A percentile compares a stretch with the other conserved stretches of the same genome.
Conservation (phyloP, 2,888 invertebrate species). For the Rutpela maculata region DNA sequence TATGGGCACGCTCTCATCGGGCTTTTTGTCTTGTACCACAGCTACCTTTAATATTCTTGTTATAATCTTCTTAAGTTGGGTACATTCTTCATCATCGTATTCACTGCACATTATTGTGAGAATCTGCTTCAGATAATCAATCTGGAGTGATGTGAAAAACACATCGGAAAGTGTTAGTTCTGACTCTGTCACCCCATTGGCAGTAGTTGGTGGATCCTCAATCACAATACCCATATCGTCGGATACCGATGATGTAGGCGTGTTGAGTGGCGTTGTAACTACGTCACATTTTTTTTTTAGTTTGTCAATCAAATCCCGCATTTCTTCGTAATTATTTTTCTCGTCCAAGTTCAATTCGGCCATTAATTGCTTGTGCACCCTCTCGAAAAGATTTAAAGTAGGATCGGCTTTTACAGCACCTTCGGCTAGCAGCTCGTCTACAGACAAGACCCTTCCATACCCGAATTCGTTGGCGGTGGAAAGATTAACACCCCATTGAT, state of each 20-base stretch:
- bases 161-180: slow-evolving; percentile 25
- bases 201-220: neutral
- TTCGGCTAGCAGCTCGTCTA: slow-evolving; percentile 52
- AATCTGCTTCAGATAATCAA: slow-evolving; percentile 55
- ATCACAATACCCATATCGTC: neutral
- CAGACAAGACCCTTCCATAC: slow-evolving; percentile 54
- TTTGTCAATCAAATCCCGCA: slow-evolving; percentile 52
- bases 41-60: slow-evolving; percentile 35
- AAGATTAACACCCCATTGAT: slow-evolving; percentile 92
- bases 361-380: slow-evolving; percentile 49
- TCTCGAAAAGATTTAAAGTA: slow-evolving; percentile 47
- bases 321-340: slow-evolving; percentile 50
- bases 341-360: slow-evolving; percentile 49
- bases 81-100: slow-evolving; percentile 49
- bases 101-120: slow-evolving; percentile 54
- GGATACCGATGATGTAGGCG: neutral
- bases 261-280: neutral
- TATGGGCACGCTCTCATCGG: neutral
- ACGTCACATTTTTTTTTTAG: slow-evolving; percentile 29
- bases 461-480: slow-evolving; percentile 83
- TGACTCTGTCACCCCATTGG: neutral
- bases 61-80: slow-evolving; percentile 48
- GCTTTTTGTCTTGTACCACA: neutral
- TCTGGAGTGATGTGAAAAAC: slow-evolving; percentile 53
- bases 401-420: slow-evolving; percentile 15